A percentile compares a stretch with the other conserved stretches of the same genome.
These are phyloP conservation scores for Pseudomyrmex gracilis DNA, from an alignment of 1,140 invertebrate species.

Conservation along the genomic window DNA sequence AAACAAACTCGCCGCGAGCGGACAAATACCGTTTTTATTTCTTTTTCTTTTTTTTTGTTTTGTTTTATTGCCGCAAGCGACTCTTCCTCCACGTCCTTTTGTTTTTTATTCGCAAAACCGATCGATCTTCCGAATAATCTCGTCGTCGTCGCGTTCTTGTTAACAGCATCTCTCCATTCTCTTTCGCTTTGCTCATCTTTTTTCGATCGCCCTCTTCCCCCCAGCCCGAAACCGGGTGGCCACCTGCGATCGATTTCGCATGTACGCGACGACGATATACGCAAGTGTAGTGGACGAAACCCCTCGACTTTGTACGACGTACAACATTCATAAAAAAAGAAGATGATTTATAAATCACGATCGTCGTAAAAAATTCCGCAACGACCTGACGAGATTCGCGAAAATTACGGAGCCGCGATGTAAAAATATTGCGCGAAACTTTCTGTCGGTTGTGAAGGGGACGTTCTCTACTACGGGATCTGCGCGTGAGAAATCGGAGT, in stretches of 20 bases:
- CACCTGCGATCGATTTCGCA: slow-evolving; percentile 29
- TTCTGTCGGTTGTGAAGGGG: neutral
- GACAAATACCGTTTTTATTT: slow-evolving; percentile 42
- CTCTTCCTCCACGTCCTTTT: no score
- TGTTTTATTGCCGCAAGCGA: neutral
- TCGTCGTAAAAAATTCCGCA: no score
- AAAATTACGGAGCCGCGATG: neutral
- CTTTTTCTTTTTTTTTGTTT: neutral
- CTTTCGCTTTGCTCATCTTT: neutral
- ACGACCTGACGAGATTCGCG: neutral
- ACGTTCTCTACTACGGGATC: neutral
- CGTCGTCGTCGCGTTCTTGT: slow-evolving; percentile 26
- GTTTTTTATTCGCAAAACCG: slow-evolving; percentile 9
- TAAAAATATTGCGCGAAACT: neutral
- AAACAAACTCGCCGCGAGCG: no score
- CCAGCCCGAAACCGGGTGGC: neutral
- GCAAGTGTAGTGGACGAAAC: no score
- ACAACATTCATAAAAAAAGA: no score
- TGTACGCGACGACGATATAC: neutral
- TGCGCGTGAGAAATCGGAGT: slow-evolving; percentile 22
- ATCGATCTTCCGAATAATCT: slow-evolving; percentile 56
- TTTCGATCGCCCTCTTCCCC: neutral
- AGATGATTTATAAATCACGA: no score
- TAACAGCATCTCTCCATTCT: slow-evolving; percentile 42
- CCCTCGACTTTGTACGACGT: no score